These are phyloP conservation scores for Triplophysa yarkandensis DNA, from an alignment of 2,797 vertebrate genomes.

Conservation along the genomic window DNA sequence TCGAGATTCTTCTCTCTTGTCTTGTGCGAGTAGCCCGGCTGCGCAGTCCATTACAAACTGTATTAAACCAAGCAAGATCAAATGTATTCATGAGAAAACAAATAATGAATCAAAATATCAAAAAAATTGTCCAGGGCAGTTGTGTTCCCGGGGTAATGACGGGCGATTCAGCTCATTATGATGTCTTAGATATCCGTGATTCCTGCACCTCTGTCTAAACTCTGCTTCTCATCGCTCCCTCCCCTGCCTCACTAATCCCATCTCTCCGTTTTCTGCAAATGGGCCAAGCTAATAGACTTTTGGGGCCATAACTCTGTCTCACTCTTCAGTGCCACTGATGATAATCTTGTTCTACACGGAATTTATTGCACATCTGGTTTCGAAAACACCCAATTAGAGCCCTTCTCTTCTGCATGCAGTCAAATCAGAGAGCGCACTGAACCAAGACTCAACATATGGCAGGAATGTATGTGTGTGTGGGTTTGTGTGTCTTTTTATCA, in stretches of 20 bases:
- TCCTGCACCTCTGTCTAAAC: constrained; percentile 36
- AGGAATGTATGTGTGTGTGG: constrained; percentile 29
- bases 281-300: constrained; percentile 45
- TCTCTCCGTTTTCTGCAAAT: constrained; percentile 24
- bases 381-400: constrained; percentile 60
- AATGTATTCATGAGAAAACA: constrained; percentile 46
- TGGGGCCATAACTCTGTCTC: constrained; percentile 31
- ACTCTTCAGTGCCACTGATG: constrained; percentile 51
- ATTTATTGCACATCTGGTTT: constrained; percentile 62
- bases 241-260: constrained; percentile 26
- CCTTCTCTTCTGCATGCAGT: constrained; percentile 54
- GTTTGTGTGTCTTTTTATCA: constrained; percentile 37
- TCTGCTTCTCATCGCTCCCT: constrained; percentile 1
- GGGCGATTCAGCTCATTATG: constrained; percentile 30
- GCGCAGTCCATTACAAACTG: constrained; percentile 41
- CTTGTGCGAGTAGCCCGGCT: constrained; percentile 4
- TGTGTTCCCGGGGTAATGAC: constrained; percentile 20
- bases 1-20: neutral
- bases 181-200: constrained; percentile 27
- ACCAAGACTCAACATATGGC: constrained; percentile 59
- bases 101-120: constrained; percentile 42
- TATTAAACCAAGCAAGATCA: constrained; percentile 42
- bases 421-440: constrained; percentile 54
- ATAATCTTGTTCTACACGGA: constrained; percentile 57
- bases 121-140: constrained; percentile 13